Base-by-base conservation (phyloP, 1,140 invertebrate species). In the Conus betulinus region DNA sequence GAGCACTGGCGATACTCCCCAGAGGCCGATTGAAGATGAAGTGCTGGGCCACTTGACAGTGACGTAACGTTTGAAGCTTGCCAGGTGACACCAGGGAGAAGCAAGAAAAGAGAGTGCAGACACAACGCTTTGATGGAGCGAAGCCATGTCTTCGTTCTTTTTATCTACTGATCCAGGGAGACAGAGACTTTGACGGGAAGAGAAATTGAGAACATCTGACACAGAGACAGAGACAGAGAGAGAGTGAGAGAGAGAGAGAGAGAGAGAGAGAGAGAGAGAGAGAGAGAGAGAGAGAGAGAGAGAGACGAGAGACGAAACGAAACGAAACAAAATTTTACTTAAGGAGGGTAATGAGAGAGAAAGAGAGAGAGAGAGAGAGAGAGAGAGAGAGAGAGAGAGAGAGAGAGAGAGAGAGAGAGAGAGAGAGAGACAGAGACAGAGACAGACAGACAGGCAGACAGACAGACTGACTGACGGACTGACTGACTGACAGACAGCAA, bases 321-420 rank as follows among this genome's bases (percentile, higher is more conserved):
- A n/a, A 79, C 10, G 23, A 23, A 79, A 79, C 25, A 4, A 15
- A 39, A 13, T 27, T 27, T 10, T 1, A 79, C 3, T 27, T 11
- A 52, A 79, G 1, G 1, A n/a, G 51, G 51, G 23, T 13, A 52
- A 79, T 27, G 78, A 79, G 23, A 52, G 57, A 60, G 52, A 74
- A 5, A 74, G 67, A 63, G 52, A 87, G 85, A 87, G 27, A 63
- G 52, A 87, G 85, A 78, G 85, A 60, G 63, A 74, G 67, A 87
- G 85, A 74, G 63, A 74, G 3, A 27, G 63, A 53, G 3, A 87
- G 63, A 60, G 3, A 63, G 63, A 74, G 57, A 60, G 52, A 74
- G 63, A 74, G 67, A 63, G 52, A 87, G 78, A 79, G 23, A 52
- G 57, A 60, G 52, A 74, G 63, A 74, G 67, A 63, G 52, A 87